A percentile compares a stretch with the other conserved stretches of the same genome.
Conservation (phyloP, 2,113 vertebrate genomes). For the Thamnaconus septentrionalis region DNA sequence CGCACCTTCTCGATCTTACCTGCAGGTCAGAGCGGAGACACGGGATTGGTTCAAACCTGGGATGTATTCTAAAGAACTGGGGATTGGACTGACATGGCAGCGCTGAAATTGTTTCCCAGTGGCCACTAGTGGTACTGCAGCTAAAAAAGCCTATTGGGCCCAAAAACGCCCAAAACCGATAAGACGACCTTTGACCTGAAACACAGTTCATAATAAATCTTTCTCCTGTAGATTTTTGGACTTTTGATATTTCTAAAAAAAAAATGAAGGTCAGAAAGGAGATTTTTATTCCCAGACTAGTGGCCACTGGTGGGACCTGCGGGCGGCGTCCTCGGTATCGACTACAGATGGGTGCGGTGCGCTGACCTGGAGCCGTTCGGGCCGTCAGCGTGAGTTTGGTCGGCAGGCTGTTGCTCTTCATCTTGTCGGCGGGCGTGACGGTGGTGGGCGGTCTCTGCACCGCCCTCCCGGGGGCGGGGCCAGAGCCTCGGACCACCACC, state of each 20-base stretch:
- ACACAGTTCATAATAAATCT: too few relatives aligned
- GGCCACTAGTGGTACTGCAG: too few relatives aligned
- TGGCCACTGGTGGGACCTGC: too few relatives aligned
- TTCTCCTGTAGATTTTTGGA: too few relatives aligned
- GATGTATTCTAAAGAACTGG: too few relatives aligned
- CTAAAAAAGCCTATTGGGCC: too few relatives aligned
- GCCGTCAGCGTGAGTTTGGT: slow-evolving; percentile 77
- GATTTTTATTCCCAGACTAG: too few relatives aligned
- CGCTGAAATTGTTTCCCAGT: too few relatives aligned
- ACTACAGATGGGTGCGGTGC: not conserved
- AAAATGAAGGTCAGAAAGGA: too few relatives aligned
- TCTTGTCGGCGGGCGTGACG: slow-evolving; percentile 71
- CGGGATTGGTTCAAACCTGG: not conserved
- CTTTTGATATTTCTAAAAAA: too few relatives aligned
- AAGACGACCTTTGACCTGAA: too few relatives aligned
- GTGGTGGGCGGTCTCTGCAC: slow-evolving; percentile 34
- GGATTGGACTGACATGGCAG: too few relatives aligned
- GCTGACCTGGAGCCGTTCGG: slow-evolving; percentile 88
- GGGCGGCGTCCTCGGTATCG: not conserved
- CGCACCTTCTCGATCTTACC: slow-evolving; percentile 97
- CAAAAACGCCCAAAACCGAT: not conserved
- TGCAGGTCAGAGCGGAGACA: slow-evolving; percentile 57
- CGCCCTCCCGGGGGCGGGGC: slow-evolving; percentile 21
- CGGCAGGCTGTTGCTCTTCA: slow-evolving; percentile 81
- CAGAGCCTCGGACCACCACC: slow-evolving; percentile 18